Conservation (phyloP, 1,140 invertebrate genomes). For the Littorina saxatilis region DNA sequence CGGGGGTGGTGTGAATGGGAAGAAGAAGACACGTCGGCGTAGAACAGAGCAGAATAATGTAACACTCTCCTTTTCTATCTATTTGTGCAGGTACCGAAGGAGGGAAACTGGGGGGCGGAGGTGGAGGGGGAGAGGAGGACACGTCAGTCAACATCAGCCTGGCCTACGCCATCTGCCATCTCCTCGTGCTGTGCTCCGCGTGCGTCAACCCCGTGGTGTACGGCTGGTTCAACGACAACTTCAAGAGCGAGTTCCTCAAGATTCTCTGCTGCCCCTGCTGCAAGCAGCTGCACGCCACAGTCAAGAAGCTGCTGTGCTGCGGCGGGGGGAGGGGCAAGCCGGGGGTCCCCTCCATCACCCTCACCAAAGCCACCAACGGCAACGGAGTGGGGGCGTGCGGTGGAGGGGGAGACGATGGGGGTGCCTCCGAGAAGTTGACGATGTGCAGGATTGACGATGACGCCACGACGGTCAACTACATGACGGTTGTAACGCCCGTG, state of each 20-base stretch:
- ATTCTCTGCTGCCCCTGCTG: constrained; percentile 67
- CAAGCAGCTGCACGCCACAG: constrained; percentile 39
- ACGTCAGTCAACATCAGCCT: constrained; percentile 59
- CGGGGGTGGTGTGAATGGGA: too few species aligned
- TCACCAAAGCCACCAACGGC: constrained; percentile 52
- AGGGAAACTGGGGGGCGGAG: not conserved
- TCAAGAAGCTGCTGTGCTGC: constrained; percentile 45
- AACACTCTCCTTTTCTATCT: too few species aligned
- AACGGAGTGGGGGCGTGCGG: not conserved
- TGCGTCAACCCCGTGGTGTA: constrained; percentile 90
- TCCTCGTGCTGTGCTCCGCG: constrained; percentile 87
- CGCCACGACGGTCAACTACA: not conserved
- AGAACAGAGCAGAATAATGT: too few species aligned
- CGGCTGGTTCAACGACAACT: constrained; percentile 83
- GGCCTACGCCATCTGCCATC: constrained; percentile 86
- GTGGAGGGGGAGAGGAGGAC: not conserved
- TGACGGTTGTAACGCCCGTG: not conserved
- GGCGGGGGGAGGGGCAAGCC: constrained; percentile 12
- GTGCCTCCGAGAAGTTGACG: constrained; percentile 15
- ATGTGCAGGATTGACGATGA: not conserved
- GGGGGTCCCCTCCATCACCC: constrained; percentile 54
- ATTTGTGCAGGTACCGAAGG: not conserved
- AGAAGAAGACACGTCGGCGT: too few species aligned
- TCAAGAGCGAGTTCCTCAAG: constrained; percentile 79
- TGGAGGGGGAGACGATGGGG: not conserved